Percentiles rank a stretch among this genome's conserved stretches.
Evolutionary conservation across 2,888 invertebrate species (phyloP).

Genomic region (Pristionchus entomophagus): DNA sequence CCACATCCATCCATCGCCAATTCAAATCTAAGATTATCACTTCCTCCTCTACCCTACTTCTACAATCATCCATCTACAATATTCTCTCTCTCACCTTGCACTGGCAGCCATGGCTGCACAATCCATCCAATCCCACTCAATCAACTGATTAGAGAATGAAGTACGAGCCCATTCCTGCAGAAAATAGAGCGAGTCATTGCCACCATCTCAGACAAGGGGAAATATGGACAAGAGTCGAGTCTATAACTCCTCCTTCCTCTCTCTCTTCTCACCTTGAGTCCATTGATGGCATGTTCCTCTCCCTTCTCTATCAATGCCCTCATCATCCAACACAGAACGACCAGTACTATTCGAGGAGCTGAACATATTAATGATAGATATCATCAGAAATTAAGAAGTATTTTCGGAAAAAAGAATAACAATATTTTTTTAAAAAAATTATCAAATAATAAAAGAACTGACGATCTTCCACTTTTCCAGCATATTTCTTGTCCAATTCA

Average conservation of each 20-base stretch:
- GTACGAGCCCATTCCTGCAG: neutral
- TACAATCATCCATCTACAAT: neutral
- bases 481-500: constrained; percentile 22
- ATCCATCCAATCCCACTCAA: constrained; percentile 30
- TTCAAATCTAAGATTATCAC: neutral
- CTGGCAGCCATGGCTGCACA: neutral
- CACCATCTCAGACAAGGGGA: neutral
- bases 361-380: too few species aligned
- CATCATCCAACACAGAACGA: constrained; percentile 26
- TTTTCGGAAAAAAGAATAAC: neutral
- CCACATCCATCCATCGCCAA: neutral
- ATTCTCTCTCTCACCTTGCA: neutral
- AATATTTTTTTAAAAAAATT: too few species aligned
- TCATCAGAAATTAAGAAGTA: neutral
- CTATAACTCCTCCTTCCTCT: too few species aligned
- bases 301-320: constrained; percentile 27
- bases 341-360: neutral
- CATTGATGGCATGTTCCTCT: neutral
- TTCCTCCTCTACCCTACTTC: neutral
- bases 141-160: neutral
- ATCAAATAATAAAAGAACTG: neutral
- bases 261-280: neutral
- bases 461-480: neutral
- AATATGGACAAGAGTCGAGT: too few species aligned
- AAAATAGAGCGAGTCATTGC: neutral